Evolutionary conservation across 2,888 invertebrate species (phyloP).

Genomic region (Elmis aenea): DNA sequence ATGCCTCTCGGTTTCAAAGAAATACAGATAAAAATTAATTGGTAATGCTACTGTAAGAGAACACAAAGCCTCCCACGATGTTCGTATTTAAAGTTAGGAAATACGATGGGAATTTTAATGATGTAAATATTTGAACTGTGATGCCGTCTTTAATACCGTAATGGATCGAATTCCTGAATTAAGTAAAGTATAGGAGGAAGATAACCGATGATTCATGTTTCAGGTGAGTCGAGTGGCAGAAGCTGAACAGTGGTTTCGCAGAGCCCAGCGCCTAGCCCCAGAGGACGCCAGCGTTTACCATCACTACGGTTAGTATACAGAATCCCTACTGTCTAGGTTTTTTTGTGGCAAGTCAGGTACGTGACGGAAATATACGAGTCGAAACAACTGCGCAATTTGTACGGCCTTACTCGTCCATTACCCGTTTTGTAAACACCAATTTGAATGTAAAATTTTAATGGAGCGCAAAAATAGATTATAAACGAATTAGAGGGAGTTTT

Average conservation of each 20-base stretch:
- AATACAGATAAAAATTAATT: slow-evolving; percentile 13
- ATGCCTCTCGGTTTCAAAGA: slow-evolving; percentile 5
- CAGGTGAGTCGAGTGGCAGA: slow-evolving; percentile 76
- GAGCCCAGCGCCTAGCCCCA: slow-evolving; percentile 77
- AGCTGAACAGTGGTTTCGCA: slow-evolving; percentile 85
- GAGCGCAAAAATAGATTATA: no score
- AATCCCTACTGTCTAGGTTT: no score
- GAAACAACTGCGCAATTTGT: no score
- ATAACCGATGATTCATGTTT: slow-evolving; percentile 28
- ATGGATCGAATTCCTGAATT: slow-evolving; percentile 8
- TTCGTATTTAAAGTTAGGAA: slow-evolving; percentile 3
- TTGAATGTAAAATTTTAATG: not conserved
- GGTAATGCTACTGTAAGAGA: slow-evolving; percentile 8
- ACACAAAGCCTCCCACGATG: slow-evolving; percentile 4
- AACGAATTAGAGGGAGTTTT: no score
- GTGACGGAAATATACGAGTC: no score
- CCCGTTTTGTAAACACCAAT: not conserved
- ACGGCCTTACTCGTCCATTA: not conserved
- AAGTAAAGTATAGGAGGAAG: slow-evolving; percentile 2
- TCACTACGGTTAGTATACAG: slow-evolving; percentile 82
- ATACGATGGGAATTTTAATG: slow-evolving; percentile 14
- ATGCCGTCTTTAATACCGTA: slow-evolving; percentile 14
- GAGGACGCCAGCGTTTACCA: slow-evolving; percentile 80
- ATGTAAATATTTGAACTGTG: slow-evolving; percentile 16
- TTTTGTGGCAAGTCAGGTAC: not conserved